Base-by-base conservation (phyloP, 1,140 invertebrate genomes). In the Heliconius congener region DNA sequence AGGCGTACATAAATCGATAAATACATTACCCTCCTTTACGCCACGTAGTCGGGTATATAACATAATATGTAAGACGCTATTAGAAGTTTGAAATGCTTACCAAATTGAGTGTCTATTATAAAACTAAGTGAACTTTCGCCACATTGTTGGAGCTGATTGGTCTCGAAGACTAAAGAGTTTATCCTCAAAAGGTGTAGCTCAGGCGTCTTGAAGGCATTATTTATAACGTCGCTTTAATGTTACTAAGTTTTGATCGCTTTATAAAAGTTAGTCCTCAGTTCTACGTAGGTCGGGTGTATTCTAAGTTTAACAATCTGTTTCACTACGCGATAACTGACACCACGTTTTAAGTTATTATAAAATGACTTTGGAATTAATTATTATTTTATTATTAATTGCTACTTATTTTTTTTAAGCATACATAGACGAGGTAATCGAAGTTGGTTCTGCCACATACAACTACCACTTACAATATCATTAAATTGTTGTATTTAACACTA, bases 171-270 rank as follows among this genome's bases (percentile, higher is more conserved):
- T 55, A 55, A 55, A 55, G n/a, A 57, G 6, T 57, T 57, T 27
- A 57, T 57, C 55, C 60, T 13, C 60, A 30, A 30, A 30, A 66
- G 60, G 57, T 66, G 57, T 27, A 30, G 23, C 23, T 30, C 23
- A 13, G 60, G 60, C 60, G 60, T 66, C 60, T 66, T 30, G 13
- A 30, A 18, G 60, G 27, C 60, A 66, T 66, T 66, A 66, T 66
- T 66, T 66, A 30, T 66, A 66, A 30, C 27, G 60, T 66, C 60
- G 27, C 60, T 66, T 66, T 66, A 66, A 66, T 66, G 23, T 66
- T 16, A 5, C 60, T 16, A 66, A 66, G 13, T 66, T 66, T 66
- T 66, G 60, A 66, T 66, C 60, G 60, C 60, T 66, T 66, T 66
- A 66, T 30, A 66, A 30, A 66, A 66, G 11, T 66, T 66, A 13